A percentile compares a stretch with the other conserved stretches of the same genome.
Conservation (phyloP, 2,797 vertebrate genomes). For the Gobio occitaniae region DNA sequence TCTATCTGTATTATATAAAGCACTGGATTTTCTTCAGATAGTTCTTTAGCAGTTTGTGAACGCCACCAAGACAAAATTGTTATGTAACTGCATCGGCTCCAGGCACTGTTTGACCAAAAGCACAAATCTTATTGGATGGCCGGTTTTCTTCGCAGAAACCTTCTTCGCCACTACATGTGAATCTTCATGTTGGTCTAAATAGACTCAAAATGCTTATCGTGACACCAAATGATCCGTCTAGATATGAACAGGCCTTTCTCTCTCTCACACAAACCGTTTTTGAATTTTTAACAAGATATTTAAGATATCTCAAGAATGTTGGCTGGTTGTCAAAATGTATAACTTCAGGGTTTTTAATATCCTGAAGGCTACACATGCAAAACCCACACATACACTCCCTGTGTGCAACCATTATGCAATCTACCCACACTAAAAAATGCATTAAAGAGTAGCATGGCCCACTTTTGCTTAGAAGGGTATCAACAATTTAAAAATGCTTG, state of each 20-base stretch:
- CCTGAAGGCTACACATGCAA: constrained; percentile 10
- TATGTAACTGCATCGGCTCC: background rate
- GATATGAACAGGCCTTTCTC: background rate
- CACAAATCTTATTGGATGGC: background rate
- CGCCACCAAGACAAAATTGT: background rate
- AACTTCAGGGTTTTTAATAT: background rate
- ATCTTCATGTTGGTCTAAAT: too few species aligned
- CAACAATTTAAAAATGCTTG: constrained; percentile 74
- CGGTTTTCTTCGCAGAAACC: background rate
- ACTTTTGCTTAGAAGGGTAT: constrained; percentile 59
- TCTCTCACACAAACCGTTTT: background rate
- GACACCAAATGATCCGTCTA: too few species aligned
- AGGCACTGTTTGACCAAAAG: background rate
- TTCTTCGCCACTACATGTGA: background rate
- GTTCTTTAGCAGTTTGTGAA: background rate
- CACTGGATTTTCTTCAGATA: background rate
- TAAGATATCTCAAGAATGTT: background rate
- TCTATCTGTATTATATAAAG: background rate
- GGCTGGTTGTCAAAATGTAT: background rate
- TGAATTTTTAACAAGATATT: background rate
- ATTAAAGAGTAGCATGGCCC: constrained; percentile 63
- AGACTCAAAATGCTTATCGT: background rate
- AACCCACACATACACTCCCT: background rate
- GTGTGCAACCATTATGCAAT: constrained; percentile 31
- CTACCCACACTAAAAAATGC: constrained; percentile 57